Base-by-base conservation (phyloP, 2,888 invertebrate species). In the Drosophila neotestacea region DNA sequence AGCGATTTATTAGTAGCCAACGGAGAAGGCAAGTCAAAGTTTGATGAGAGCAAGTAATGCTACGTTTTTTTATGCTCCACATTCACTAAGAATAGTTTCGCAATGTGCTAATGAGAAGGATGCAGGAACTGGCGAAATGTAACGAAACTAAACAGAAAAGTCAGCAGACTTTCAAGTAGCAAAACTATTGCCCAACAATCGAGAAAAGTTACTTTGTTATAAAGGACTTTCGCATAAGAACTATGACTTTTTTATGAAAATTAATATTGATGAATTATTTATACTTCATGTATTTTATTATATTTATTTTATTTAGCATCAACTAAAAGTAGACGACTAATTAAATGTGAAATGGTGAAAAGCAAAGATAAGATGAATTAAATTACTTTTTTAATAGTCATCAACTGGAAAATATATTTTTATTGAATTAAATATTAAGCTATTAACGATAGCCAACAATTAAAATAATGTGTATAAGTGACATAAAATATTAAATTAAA, bases 31-130 rank as follows among this genome's bases (percentile, higher is more conserved):
- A 60, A 71, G 69, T 64, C 65, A 52, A 77, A 70, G 46, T 70
- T 77, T 51, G 44, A 48, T 51, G 59, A 62, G 48, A 36, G 50
- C 34, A 58, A 52, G 41, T 55, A 36, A 34, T 61, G 28, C 44
- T 27, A 46, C 36, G 13, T 22, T 48, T 36, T 48, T 48, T 34
- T 32, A 10, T 44, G 34, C 27, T 6, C 9, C 10, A 16, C 32
- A 6, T 27, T 6, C 5, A 32, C 16, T 16, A 22, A 22, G 6
- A n/a, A 13, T 30, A 7, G 11, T 34, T 46, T 32, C 27, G 39
- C 38, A 46, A 55, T 52, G 44, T 51, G 63, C 48, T 62, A 75
- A 70, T 70, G 54, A 66, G 56, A 11, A 54, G 42, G 34, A 44
- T n/a, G 36, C n/a, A 46, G 22, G 9, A 39, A 13, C 48, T 38